Evolutionary conservation across 2,888 invertebrate genomes (phyloP), one percentile per base, ranked within the genome.

Genomic region (Neria commutata): DNA sequence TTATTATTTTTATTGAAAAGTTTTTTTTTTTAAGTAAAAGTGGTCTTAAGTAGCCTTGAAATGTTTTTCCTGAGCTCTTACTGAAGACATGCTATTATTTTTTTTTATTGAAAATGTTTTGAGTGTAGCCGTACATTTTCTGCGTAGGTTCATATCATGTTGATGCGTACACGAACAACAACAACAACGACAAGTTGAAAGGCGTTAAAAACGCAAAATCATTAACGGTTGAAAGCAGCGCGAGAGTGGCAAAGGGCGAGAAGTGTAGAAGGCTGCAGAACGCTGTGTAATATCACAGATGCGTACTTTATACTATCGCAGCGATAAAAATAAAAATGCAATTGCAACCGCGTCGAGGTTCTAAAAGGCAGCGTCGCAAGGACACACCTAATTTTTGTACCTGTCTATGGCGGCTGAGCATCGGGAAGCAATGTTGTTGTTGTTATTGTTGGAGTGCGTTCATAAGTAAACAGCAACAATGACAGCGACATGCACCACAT

Each of bases 401-500:
- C 53, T 53, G 53, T 45, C 40, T 45, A 19, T 19, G 1, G 26
- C 48, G 33, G 33, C 2, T 19, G 21, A 37, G 37, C 42, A 19
- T 19, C 21, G 17, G 5, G 14, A n/a, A n/a, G n/a, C n/a, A 17
- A 19, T n/a, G n/a, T n/a, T n/a, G n/a, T n/a, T n/a, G n/a, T n/a
- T n/a, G n/a, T n/a, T n/a, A n/a, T n/a, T n/a, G n/a, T n/a, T n/a
- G n/a, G n/a, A n/a, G n/a, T n/a, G n/a, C n/a, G n/a, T n/a, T n/a
- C n/a, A n/a, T n/a, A n/a, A n/a, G n/a, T n/a, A n/a, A n/a, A n/a
- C n/a, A n/a, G n/a, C n/a, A n/a, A n/a, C n/a, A n/a, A 58, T 54
- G 45, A 40, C 37, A 58, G 61, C 48, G 49, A 60, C 42, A 53
- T 49, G 26, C 29, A 19, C 48, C 48, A 25, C 33, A 59, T 60